A percentile compares a stretch with the other conserved stretches of the same genome.
phyloP scores from a whole-genome alignment of 2,888 invertebrate species.

The Netelia melanura region DNA sequence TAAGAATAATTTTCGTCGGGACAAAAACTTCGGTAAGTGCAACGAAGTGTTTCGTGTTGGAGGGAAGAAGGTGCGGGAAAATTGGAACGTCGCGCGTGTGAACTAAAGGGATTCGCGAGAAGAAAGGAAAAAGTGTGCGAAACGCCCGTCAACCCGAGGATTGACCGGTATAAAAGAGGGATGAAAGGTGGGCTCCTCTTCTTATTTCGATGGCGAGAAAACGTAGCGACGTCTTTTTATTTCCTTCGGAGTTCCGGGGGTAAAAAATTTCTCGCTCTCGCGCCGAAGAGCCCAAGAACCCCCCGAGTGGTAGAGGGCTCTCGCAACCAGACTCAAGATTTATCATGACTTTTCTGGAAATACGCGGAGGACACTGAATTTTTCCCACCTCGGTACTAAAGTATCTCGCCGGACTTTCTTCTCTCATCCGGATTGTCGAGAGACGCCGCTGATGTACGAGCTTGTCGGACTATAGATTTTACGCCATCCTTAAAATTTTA shows the following conservation, averaged over 20 bases:
- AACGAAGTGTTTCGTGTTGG: background rate
- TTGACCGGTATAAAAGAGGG: constrained; percentile 25
- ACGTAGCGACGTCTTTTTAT: constrained; percentile 18
- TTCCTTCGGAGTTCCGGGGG: background rate
- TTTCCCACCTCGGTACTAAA: constrained; percentile 35
- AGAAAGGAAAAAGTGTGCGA: background rate
- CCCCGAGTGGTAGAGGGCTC: constrained; percentile 13
- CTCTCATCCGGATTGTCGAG: constrained; percentile 4
- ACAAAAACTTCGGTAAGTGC: background rate
- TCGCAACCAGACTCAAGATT: constrained; percentile 39
- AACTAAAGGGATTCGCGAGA: background rate
- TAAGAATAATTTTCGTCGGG: too few relatives aligned
- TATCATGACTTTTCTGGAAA: constrained; percentile 40
- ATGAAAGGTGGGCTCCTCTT: constrained; percentile 31
- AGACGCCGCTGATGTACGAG: background rate
- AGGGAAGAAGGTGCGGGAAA: background rate
- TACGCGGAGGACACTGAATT: constrained; percentile 15
- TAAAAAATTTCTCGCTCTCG: constrained; percentile 18
- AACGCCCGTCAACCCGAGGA: constrained; percentile 12
- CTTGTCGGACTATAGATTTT: too few relatives aligned
- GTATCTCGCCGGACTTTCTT: constrained; percentile 14
- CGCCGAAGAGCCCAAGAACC: background rate
- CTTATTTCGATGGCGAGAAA: constrained; percentile 30
- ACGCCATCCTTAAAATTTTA: background rate
- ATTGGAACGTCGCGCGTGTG: background rate